Conservation (phyloP, 1,140 invertebrate genomes). For the Ceratina australensis region DNA sequence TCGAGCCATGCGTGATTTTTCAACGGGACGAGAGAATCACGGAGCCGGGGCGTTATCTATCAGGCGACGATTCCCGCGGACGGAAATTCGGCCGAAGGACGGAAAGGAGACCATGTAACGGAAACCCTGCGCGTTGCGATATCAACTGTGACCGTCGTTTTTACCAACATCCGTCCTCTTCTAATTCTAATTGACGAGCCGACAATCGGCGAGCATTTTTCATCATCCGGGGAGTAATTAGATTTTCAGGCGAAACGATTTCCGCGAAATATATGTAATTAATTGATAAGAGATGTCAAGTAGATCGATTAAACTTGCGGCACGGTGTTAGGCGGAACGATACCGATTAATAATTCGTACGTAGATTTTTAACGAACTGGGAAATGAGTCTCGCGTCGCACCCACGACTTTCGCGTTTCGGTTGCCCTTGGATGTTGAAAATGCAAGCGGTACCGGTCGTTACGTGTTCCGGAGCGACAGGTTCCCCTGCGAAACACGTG, state of each 20-base stretch:
- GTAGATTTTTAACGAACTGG: not conserved
- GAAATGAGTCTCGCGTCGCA: not conserved
- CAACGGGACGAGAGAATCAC: constrained; percentile 12
- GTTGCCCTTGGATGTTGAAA: constrained; percentile 54
- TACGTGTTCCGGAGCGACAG: constrained; percentile 58
- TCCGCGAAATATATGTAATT: no score
- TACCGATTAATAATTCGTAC: not conserved
- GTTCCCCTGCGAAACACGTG: constrained; percentile 58
- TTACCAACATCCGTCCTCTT: no score
- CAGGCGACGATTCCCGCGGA: not conserved
- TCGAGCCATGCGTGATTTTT: constrained; percentile 11
- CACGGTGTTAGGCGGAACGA: not conserved
- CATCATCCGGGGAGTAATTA: no score
- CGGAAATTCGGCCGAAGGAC: not conserved
- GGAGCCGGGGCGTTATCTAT: not conserved
- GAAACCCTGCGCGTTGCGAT: no score
- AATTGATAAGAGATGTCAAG: no score
- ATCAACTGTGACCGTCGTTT: no score
- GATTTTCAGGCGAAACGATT: no score
- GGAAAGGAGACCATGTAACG: not conserved
- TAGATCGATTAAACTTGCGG: no score
- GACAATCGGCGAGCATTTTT: no score
- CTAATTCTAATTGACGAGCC: no score
- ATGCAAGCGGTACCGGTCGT: constrained; percentile 55
- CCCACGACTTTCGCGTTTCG: constrained; percentile 53